A percentile compares a stretch with the other conserved stretches of the same genome.
These are phyloP conservation scores for Drosophila yooni DNA, from an alignment of 2,888 invertebrate genomes.

Conservation along the genomic window DNA sequence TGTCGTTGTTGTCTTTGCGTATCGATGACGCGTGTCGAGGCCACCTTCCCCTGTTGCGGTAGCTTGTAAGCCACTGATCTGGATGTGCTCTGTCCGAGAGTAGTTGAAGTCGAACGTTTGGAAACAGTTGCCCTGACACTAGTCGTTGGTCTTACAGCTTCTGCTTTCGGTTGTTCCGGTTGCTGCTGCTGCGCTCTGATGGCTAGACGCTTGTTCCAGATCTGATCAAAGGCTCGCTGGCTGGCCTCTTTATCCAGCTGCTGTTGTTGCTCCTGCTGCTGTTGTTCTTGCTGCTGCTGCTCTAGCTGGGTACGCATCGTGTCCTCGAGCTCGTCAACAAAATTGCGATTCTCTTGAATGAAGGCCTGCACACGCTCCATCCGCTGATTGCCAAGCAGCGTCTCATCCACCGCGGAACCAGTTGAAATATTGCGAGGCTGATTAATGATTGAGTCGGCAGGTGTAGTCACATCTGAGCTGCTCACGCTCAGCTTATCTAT, in stretches of 20 bases:
- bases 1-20: neutral
- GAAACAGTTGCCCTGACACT: neutral
- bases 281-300: conserved; percentile 23
- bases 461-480: conserved; percentile 86
- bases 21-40: neutral
- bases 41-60: neutral
- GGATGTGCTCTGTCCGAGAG: neutral
- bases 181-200: conserved; percentile 3
- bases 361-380: conserved; percentile 79
- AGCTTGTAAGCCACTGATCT: neutral
- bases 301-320: conserved; percentile 61
- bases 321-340: conserved; percentile 82
- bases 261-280: conserved; percentile 9
- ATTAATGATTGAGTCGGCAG: conserved; percentile 85
- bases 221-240: conserved; percentile 62
- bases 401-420: conserved; percentile 32
- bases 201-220: conserved; percentile 73
- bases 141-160: conserved; percentile 10
- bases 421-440: conserved; percentile 82
- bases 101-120: conserved; percentile 7
- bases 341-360: conserved; percentile 83
- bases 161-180: neutral
- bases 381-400: conserved; percentile 46
- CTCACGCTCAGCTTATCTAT: conserved; percentile 86
- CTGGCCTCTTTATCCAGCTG: conserved; percentile 52